Evolutionary conservation across 2,888 invertebrate genomes (phyloP), one percentile per base, ranked within the genome.

Genomic region (Amiota communis): DNA sequence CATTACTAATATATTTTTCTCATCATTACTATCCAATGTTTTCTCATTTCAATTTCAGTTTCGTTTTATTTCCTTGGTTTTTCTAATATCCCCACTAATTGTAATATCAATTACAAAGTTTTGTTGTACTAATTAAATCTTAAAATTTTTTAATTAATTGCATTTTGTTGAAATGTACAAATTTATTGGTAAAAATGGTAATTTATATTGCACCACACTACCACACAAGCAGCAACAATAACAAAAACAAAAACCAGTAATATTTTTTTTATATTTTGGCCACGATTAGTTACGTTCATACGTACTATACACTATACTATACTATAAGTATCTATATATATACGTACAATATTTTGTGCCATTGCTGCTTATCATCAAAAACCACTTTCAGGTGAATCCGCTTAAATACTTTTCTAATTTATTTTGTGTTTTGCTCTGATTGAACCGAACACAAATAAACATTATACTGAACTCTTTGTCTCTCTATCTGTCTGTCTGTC

Each of bases 351-450:
- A 48, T 17, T 17, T n/a, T 17, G 17, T 59, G 20, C 20, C 59
- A 46, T 12, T 46, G 20, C 11, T 13, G 48, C 48, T 68, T 68
- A 68, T 68, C 17, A 68, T 53, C 53, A 53, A 17, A 68, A 68
- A 53, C 48, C 59, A 61, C 47, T 70, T 61, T 51, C 64, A 65
- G 56, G 65, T 65, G 65, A 71, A 64, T 71, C 71, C 65, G 65
- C 71, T 72, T 72, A 64, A 65, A 53, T 47, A 56, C 57, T 71
- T 64, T 53, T 57, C 71, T 36, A 65, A 72, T 72, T 72, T 64
- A 53, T 68, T 68, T 68, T 68, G 67, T 68, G 51, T 68, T 68
- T 51, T 51, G 13, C 36, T 36, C 51, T 68, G 67, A 51, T n/a
- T 63, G 59, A 59, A 20, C 59, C 46, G 63, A 63, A 46, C 36